Base-by-base conservation (phyloP, 2,888 invertebrate genomes). In the Neoscelio sp. region DNA sequence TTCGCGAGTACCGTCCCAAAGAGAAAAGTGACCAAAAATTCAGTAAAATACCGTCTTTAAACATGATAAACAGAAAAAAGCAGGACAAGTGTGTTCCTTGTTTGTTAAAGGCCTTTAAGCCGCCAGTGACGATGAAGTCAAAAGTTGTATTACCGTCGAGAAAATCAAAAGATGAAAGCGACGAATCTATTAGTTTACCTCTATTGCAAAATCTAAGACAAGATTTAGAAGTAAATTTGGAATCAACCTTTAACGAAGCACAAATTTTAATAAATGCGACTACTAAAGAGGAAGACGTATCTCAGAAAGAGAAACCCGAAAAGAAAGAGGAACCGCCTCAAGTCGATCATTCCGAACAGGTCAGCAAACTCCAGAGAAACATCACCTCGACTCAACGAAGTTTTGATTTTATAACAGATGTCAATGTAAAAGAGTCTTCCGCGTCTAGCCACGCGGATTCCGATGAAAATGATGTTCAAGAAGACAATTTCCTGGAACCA, bases 21-120 rank as follows among this genome's bases (percentile, higher is more conserved):
- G 20, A 42, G 8, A 76, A 70, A 10, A 5, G 2, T 8, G 17
- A 20, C 2, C 13, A 8, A n/a, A 15, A 74, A 62, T 74, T 88
- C 7, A 60, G 70, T 5, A 71, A 76, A 2, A 84, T 90, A 12
- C 89, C 89, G 1, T 68, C 58, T 30, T 73, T 87, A 4, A 81
- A 82, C n/a, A 80, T 87, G 10, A 85, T 84, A 42, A 83, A 84
- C 0, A 82, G 90, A 67, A 83, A 73, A 26, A 85, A 82, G 12
- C 50, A 73, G 2, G 89, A 90, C 58, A 88, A 84, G 64, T 90
- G 90, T 68, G 74, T 89, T 5, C 82, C 87, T 7, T 90, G 90
- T 67, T 82, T 90, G 75, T 79, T 84, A 60, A 85, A 84, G 65
- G 79, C 87, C 8, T 71, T 82, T 0, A 40, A 77, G 15, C 18